Percentiles rank a stretch among this genome's conserved stretches.
phyloP scores from a whole-genome alignment of 2,888 invertebrate genomes.

The Parapristionchus giblindavisi region DNA sequence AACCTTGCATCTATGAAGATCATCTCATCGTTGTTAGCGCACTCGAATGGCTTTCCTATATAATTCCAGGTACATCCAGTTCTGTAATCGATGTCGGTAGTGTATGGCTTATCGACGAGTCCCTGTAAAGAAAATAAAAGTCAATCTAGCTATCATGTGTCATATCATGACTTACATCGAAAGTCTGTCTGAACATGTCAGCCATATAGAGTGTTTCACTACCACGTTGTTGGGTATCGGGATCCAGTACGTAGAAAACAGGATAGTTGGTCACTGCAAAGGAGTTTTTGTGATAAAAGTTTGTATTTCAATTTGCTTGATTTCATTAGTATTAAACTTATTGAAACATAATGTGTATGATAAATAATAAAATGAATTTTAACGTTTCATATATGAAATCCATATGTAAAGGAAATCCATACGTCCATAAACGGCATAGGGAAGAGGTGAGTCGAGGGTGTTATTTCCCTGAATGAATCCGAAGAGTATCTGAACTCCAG shows the following conservation, averaged over 20 bases:
- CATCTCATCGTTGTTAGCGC: conserved; percentile 1
- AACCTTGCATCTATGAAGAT: conserved; percentile 26
- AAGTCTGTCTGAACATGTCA: neutral
- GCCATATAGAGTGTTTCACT: conserved; percentile 31
- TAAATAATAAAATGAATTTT: too few species aligned
- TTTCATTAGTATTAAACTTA: too few species aligned
- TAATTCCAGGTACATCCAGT: conserved; percentile 21
- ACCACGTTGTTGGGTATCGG: neutral
- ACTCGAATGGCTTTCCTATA: conserved; percentile 22
- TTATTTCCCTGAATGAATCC: conserved; percentile 23
- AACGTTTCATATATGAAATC: too few species aligned
- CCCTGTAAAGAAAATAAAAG: neutral
- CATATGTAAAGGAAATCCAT: too few species aligned
- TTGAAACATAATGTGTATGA: too few species aligned
- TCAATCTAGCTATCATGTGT: neutral
- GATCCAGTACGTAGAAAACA: conserved; percentile 22
- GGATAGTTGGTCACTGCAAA: conserved; percentile 28
- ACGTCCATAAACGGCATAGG: conserved; percentile 31
- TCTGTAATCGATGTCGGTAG: neutral
- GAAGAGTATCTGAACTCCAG: conserved; percentile 19
- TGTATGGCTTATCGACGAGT: neutral
- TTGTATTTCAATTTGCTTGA: too few species aligned
- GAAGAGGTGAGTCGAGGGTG: neutral
- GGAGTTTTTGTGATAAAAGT: neutral
- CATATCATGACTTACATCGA: neutral